Evolutionary conservation across 1,140 invertebrate species (phyloP).

Genomic region (Nasonia vitripennis): DNA sequence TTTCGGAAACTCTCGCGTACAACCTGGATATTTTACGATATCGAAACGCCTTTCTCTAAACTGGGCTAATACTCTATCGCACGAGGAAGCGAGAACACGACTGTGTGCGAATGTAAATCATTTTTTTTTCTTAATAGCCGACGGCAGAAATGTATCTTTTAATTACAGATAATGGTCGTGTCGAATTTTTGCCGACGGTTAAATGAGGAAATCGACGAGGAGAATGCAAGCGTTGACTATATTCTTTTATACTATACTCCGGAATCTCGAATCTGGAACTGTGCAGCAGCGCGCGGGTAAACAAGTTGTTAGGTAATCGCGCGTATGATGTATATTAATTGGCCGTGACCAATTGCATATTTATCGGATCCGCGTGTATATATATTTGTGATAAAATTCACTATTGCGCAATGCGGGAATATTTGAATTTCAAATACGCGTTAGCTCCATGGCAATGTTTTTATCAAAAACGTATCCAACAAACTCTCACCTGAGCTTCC

Average conservation of each 20-base stretch:
- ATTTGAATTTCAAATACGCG: not conserved
- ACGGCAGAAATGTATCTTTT: not conserved
- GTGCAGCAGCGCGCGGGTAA: no score
- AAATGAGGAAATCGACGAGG: no score
- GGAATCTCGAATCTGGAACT: no score
- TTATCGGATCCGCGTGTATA: not conserved
- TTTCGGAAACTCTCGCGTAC: not conserved
- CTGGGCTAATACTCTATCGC: not conserved
- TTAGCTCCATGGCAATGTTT: no score
- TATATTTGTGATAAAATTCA: not conserved
- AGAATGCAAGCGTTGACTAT: no score
- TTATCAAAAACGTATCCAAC: no score
- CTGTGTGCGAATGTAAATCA: no score
- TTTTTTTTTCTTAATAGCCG: no score
- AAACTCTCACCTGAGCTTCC: constrained; percentile 11
- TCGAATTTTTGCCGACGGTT: no score
- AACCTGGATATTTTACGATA: not conserved
- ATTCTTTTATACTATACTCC: no score
- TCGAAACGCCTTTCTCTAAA: not conserved
- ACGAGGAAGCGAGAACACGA: not conserved
- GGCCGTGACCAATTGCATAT: not conserved
- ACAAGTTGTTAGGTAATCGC: no score
- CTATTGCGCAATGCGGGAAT: not conserved
- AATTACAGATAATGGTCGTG: not conserved
- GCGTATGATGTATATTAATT: not conserved